Percentiles rank a stretch among this genome's conserved stretches.
Conservation (phyloP, 2,797 vertebrate species). For the Lagorchestes hirsutus region DNA sequence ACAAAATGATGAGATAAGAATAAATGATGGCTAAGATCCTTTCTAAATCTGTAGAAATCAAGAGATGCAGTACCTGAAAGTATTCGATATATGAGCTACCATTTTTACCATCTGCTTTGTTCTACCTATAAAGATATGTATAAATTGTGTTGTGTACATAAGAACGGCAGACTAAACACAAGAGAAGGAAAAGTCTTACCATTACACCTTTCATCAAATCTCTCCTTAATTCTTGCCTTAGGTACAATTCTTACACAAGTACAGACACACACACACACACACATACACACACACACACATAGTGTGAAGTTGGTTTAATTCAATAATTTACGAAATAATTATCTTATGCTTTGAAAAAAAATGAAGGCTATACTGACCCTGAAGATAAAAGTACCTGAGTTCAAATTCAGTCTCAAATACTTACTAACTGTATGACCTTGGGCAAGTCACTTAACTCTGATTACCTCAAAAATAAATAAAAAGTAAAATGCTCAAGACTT, state of each 20-base stretch:
- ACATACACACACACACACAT: too few relatives aligned
- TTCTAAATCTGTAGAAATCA: background rate
- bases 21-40: background rate
- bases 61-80: background rate
- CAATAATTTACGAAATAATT: background rate
- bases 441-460: background rate
- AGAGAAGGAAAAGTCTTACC: background rate
- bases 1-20: background rate
- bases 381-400: background rate
- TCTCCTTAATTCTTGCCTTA: background rate
- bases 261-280: too few relatives aligned
- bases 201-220: background rate
- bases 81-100: background rate
- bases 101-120: background rate
- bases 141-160: background rate
- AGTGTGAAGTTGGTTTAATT: background rate
- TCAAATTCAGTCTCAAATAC: background rate
- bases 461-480: background rate
- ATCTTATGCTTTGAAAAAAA: background rate
- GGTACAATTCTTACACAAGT: background rate
- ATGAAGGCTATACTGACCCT: background rate
- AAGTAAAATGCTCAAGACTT: background rate
- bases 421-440: background rate
- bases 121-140: background rate
- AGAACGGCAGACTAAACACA: background rate